Conservation (phyloP, 2,888 invertebrate genomes). For the Lepidochrysops patricia region DNA sequence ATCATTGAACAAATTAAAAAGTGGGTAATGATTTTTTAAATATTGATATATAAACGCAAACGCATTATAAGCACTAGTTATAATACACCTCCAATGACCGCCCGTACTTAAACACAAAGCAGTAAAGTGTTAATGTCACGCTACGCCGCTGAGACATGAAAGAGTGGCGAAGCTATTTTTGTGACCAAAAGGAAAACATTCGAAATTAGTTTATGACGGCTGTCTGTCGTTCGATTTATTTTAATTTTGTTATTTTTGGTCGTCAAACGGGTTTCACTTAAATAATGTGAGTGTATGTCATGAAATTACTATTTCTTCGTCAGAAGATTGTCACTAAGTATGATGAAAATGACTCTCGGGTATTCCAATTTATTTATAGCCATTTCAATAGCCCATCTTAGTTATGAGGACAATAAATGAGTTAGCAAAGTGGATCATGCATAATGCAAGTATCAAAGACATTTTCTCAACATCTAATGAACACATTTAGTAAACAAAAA, state of each 20-base stretch:
- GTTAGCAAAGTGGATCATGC: background rate
- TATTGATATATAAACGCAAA: background rate
- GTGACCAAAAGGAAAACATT: slow-evolving; percentile 71
- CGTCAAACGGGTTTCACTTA: slow-evolving; percentile 53
- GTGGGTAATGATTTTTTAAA: too few species aligned
- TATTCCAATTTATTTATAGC: slow-evolving; percentile 18
- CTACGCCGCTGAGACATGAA: slow-evolving; percentile 57
- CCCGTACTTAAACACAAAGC: slow-evolving; percentile 52
- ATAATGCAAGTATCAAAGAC: background rate
- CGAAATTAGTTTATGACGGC: slow-evolving; percentile 75
- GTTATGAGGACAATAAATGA: background rate
- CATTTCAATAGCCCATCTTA: background rate
- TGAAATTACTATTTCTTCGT: slow-evolving; percentile 53
- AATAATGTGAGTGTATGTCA: slow-evolving; percentile 49
- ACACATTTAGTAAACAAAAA: background rate
- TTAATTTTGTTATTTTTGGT: slow-evolving; percentile 72
- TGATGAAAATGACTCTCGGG: slow-evolving; percentile 48
- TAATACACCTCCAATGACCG: slow-evolving; percentile 45
- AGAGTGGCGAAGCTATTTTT: slow-evolving; percentile 71
- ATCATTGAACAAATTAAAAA: background rate
- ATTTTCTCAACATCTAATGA: background rate
- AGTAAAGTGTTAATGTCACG: slow-evolving; percentile 71
- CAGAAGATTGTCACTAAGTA: slow-evolving; percentile 58
- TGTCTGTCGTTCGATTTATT: slow-evolving; percentile 74
- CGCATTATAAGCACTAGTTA: background rate